Conservation (phyloP, 2,797 vertebrate genomes). For the Oreochromis grahami region DNA sequence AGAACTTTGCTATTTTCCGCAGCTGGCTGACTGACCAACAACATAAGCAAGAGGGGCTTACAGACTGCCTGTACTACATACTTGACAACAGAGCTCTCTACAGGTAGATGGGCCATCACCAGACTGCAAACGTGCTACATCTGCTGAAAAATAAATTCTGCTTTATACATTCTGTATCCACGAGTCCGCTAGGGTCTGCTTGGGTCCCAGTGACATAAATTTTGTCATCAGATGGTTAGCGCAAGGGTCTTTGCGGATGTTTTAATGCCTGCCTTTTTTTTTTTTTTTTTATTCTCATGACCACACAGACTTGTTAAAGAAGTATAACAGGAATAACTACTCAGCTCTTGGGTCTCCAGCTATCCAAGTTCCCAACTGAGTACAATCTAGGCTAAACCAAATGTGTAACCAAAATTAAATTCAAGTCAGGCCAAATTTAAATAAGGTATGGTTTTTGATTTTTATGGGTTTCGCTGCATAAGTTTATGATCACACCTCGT, state of each 20-base stretch:
- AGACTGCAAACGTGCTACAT: fast-evolving
- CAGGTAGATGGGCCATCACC: background rate
- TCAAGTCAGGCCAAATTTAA: background rate
- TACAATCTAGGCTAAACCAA: background rate
- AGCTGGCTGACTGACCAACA: background rate
- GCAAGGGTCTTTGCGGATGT: fast-evolving
- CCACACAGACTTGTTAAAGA: background rate
- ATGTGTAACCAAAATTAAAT: background rate
- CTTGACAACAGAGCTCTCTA: background rate
- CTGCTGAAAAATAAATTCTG: background rate
- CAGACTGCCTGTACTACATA: background rate
- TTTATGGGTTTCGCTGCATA: background rate
- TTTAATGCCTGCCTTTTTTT: background rate
- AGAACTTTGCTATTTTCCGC: background rate
- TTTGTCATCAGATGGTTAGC: background rate
- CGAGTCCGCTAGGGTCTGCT: background rate
- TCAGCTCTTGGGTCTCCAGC: background rate
- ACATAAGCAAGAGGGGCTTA: background rate
- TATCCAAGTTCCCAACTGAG: background rate
- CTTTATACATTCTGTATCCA: background rate
- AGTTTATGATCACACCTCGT: background rate
- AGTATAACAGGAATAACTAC: background rate
- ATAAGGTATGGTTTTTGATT: background rate
- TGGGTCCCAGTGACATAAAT: background rate
- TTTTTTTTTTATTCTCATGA: background rate